Conservation (phyloP, 2,888 invertebrate genomes). For the Oxyteleia sp. region DNA sequence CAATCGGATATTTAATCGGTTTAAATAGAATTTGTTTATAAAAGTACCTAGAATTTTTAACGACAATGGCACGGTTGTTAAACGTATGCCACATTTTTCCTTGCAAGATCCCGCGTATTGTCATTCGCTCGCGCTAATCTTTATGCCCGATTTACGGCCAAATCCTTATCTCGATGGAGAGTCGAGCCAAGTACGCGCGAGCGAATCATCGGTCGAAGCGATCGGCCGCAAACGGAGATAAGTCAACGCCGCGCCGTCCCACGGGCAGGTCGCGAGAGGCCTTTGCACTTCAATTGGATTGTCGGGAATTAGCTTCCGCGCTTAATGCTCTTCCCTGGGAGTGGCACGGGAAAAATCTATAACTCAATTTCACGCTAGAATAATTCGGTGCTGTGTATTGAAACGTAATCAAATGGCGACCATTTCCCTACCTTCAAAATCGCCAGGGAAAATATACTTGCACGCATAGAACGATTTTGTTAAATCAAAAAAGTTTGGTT, state of each 20-base stretch:
- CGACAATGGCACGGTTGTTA: too few species aligned
- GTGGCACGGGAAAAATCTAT: constrained; percentile 72
- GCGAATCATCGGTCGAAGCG: constrained; percentile 15
- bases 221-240: constrained; percentile 23
- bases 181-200: neutral
- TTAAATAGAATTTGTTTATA: too few species aligned
- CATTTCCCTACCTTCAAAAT: too few species aligned
- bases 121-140: constrained; percentile 37
- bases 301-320: constrained; percentile 71
- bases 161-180: constrained; percentile 41
- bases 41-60: too few species aligned
- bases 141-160: constrained; percentile 39
- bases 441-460: too few species aligned
- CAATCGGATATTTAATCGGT: too few species aligned
- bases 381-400: constrained; percentile 48
- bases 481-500: too few species aligned
- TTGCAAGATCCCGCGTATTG: too few species aligned
- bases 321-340: constrained; percentile 49
- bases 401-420: too few species aligned
- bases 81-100: too few species aligned
- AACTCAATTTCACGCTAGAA: constrained; percentile 80
- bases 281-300: constrained; percentile 73
- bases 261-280: constrained; percentile 44
- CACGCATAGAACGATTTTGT: too few species aligned
- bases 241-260: constrained; percentile 9